These are phyloP conservation scores for Pediacus dermestoides DNA, from an alignment of 2,888 invertebrate genomes.

Conservation along the genomic window DNA sequence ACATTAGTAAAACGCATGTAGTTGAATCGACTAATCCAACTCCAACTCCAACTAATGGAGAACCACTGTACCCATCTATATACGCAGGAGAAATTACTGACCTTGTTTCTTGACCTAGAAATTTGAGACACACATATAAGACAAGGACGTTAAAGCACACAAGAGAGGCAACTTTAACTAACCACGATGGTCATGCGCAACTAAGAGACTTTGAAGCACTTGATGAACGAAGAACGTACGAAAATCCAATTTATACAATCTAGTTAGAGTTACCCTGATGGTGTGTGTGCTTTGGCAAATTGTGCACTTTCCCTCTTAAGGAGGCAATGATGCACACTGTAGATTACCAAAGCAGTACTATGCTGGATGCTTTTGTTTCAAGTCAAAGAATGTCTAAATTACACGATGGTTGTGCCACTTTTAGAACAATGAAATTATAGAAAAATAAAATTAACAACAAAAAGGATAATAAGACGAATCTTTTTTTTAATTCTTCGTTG, in stretches of 20 bases:
- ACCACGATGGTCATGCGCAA: no score
- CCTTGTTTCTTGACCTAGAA: slow-evolving; percentile 55
- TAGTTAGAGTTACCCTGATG: slow-evolving; percentile 1
- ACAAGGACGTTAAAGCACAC: slow-evolving; percentile 42
- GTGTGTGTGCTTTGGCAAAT: slow-evolving; percentile 1
- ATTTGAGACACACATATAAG: slow-evolving; percentile 48
- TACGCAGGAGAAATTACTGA: slow-evolving; percentile 50
- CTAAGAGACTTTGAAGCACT: no score
- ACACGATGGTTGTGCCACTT: slow-evolving; percentile 14
- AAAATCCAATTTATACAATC: no score
- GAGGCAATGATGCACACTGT: slow-evolving; percentile 2
- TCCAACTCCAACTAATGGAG: slow-evolving; percentile 30
- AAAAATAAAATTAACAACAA: slow-evolving; percentile 7
- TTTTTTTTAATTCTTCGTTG: slow-evolving; percentile 11
- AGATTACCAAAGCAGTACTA: neutral
- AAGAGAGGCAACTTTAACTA: no score
- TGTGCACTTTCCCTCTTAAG: slow-evolving; percentile 18
- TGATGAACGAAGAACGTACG: no score
- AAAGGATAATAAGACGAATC: slow-evolving; percentile 8
- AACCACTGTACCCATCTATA: slow-evolving; percentile 34
- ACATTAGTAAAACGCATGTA: slow-evolving; percentile 30
- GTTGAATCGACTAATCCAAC: slow-evolving; percentile 20
- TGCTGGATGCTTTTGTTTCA: slow-evolving; percentile 10
- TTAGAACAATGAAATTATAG: slow-evolving; percentile 13
- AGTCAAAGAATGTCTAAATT: slow-evolving; percentile 12